A percentile compares a stretch with the other conserved stretches of the same genome.
These are phyloP conservation scores for Crenuchus spilurus DNA, from an alignment of 2,797 vertebrate genomes.

Conservation along the genomic window DNA sequence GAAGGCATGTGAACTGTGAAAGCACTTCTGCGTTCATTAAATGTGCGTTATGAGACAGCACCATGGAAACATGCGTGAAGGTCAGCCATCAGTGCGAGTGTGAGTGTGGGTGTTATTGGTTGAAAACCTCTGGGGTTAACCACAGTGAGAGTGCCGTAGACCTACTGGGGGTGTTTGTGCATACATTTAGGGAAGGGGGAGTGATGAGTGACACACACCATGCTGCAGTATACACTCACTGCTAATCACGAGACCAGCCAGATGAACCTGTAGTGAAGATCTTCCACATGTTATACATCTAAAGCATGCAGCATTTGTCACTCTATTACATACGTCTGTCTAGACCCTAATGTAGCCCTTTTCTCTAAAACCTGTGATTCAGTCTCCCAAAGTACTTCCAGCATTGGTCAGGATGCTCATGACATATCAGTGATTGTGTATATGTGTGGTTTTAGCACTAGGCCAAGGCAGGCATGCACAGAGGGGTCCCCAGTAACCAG, in stretches of 20 bases:
- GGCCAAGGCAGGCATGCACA: no score
- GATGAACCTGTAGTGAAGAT: conserved; percentile 38
- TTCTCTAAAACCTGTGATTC: conserved; percentile 8
- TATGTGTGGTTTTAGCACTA: no score
- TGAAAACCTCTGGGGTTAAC: conserved; percentile 61
- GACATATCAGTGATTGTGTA: no score
- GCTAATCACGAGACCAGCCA: conserved; percentile 43
- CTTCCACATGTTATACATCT: conserved; percentile 32
- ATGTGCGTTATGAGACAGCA: conserved; percentile 49
- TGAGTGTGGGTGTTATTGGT: conserved; percentile 53
- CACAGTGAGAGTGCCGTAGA: conserved; percentile 59
- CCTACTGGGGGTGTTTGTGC: conserved; percentile 59
- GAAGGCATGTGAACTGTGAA: conserved; percentile 14
- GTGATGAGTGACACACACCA: conserved; percentile 53
- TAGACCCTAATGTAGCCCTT: neutral
- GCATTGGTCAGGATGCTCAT: neutral
- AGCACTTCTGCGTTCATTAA: conserved; percentile 34
- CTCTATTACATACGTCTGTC: conserved; percentile 19
- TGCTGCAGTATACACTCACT: conserved; percentile 16
- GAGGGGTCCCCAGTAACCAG: no score
- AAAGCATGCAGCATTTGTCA: conserved; percentile 45
- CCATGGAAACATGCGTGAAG: conserved; percentile 58
- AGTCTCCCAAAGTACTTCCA: neutral
- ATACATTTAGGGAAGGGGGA: neutral
- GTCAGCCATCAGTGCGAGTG: conserved; percentile 25